These are phyloP conservation scores for Pelochelys cantorii DNA, from an alignment of 2,797 vertebrate genomes.

Conservation along the genomic window DNA sequence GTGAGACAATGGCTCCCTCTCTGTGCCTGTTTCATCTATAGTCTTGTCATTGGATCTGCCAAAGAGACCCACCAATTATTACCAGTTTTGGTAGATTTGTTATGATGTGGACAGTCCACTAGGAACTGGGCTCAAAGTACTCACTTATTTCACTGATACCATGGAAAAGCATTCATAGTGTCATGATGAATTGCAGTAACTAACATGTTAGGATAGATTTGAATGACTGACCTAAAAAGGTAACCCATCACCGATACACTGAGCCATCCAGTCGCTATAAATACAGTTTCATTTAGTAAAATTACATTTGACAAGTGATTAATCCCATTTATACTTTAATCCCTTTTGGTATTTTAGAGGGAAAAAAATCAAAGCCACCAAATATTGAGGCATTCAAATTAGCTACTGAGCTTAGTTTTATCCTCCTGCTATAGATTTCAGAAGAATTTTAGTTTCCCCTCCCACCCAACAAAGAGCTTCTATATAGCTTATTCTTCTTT, in stretches of 20 bases:
- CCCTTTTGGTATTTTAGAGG: conserved; percentile 50
- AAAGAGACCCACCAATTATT: neutral
- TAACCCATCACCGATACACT: conserved; percentile 26
- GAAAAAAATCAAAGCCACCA: neutral
- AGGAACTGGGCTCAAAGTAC: neutral
- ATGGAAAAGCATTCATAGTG: conserved; percentile 17
- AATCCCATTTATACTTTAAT: conserved; percentile 59
- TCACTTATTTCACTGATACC: neutral
- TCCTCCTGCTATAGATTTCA: conserved; percentile 1
- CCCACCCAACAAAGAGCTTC: neutral
- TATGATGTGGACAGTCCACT: neutral
- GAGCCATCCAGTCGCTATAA: conserved; percentile 24
- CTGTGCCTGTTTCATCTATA: neutral
- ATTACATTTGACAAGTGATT: conserved; percentile 26
- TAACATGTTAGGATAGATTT: conserved; percentile 17
- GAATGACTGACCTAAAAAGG: conserved; percentile 62
- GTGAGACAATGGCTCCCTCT: neutral
- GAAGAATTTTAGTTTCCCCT: neutral
- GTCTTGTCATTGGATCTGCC: neutral
- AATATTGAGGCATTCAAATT: conserved; percentile 25
- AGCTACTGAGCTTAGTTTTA: neutral
- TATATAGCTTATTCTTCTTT: neutral
- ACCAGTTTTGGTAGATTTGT: neutral
- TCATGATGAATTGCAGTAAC: conserved; percentile 22
- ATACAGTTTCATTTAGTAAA: conserved; percentile 60